Evolutionary conservation across 1,140 invertebrate genomes (phyloP), one percentile per base, ranked within the genome.

Genomic region (Drosophila pruinosa): DNA sequence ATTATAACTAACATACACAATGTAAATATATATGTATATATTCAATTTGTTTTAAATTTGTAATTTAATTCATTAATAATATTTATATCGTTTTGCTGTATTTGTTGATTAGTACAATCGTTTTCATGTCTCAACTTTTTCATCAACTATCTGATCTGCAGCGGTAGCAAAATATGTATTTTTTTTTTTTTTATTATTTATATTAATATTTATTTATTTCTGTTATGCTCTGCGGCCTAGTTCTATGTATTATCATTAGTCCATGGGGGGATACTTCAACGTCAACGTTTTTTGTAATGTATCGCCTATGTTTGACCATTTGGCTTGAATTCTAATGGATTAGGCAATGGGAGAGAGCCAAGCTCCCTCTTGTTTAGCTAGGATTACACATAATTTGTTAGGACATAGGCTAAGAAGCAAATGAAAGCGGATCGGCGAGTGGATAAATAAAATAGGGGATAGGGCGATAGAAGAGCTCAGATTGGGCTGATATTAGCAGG

Each of bases 401-500:
- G 48, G 36, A 53, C 38, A 62, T 62, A 53, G 38, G 28, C 41
- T 39, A 70, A 38, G 34, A 56, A 72, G 62, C 52, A 58, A 58
- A 65, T 56, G 15, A 22, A 26, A 36, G 56, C 53, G 45, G 45
- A 77, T 28, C 26, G 21, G 15, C 39, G 54, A 50, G 8, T 34
- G 17, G n/a, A 38, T 58, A 47, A 15, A 3, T 48, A 28, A 17
- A 14, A 7, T 24, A 15, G 47, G 15, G 52, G 22, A 28, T 15
- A 21, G 57, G 52, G 28, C 45, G 58, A 34, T 28, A 19, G 52
- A 19, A 36, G 53, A 22, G 15, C 7, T 34, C 22, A 10, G 10
- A 52, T 24, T 58, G 28, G 41, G 39, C 59, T 69, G 57, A 78
- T 90, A 89, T 91, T 90, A 91, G 85, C 90, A 91, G 69, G 75